Evolutionary conservation across 2,797 vertebrate species (phyloP).

Genomic region (Trichosurus vulpecula): DNA sequence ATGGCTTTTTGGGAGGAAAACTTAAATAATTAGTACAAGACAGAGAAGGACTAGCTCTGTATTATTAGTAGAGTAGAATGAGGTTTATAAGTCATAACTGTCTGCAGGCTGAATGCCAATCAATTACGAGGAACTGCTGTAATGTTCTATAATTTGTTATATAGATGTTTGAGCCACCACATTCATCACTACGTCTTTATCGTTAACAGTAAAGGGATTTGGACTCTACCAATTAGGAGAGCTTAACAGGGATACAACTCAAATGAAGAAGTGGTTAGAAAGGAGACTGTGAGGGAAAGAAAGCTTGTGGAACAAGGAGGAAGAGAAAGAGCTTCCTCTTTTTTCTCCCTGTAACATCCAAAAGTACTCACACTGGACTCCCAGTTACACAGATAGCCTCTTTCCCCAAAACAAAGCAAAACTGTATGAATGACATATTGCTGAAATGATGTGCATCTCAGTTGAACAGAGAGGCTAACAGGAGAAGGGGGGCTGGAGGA

Average conservation of each 20-base stretch:
- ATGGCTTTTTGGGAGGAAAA: constrained; percentile 4
- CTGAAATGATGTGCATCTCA: not conserved
- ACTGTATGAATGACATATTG: not conserved
- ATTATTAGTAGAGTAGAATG: accelerated
- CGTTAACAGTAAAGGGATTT: not conserved
- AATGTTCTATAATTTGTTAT: not conserved
- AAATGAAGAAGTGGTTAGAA: not conserved
- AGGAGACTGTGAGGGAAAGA: not conserved
- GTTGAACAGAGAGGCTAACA: not conserved
- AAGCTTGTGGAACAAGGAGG: not conserved
- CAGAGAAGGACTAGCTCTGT: not conserved
- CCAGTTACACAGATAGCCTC: not conserved
- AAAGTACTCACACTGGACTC: not conserved
- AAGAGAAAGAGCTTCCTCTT: not conserved
- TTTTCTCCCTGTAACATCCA: not conserved
- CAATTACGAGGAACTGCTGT: accelerated
- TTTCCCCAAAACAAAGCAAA: not conserved
- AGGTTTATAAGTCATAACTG: not conserved
- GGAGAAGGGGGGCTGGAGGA: not conserved
- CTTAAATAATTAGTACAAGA: not conserved
- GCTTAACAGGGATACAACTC: not conserved
- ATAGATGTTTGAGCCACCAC: not conserved
- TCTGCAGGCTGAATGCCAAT: accelerated
- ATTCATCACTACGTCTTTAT: not conserved
- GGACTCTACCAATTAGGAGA: not conserved